Evolutionary conservation across 2,888 invertebrate genomes (phyloP), one percentile per base, ranked within the genome.

Genomic region (Glyphotaelius pellucidus): DNA sequence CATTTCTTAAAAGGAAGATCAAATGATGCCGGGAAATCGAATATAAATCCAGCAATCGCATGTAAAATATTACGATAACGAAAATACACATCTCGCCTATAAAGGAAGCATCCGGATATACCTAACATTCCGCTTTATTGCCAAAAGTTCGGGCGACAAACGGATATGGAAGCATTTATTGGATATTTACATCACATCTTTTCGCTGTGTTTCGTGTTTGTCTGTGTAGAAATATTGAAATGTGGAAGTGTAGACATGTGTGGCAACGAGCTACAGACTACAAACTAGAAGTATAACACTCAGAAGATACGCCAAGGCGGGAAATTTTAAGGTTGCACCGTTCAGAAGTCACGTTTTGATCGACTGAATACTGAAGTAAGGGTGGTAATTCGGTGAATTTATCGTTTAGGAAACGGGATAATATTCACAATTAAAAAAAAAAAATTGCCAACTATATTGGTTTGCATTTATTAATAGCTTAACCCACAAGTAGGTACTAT

Each of bases 1-100:
- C 86, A 86, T 86, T 86, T 86, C 47, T 52, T 52, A 86, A 86
- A 86, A 86, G 86, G 47, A 38, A 91, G 35, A 90, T 91, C 91
- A 89, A 80, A 90, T 91, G 90, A 91, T 84, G 79, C 30, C 90
- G 30, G 84, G 31, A 90, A 91, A 91, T 91, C 85, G 91, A 91
- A 91, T 91, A 79, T 90, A 84, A 92, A 90, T 92, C 90, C 90
- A 89, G 80, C 90, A 92, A 92, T 92, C 92, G 92, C 86, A 88
- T 89, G 90, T 90, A 90, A 90, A 87, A 90, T 90, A 92, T 92
- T 90, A 90, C 88, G 81, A 15, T 85, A 90, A 90, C 79, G 85
- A 80, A 91, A 87, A 89, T 35, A 79, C 88, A 79, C 35, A 32
- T 89, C 67, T 67, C 19, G 32, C n/a, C 88, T 80, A 89, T 89